phyloP scores from a whole-genome alignment of 2,888 invertebrate species.

The Synanthedon tipuliformis region DNA sequence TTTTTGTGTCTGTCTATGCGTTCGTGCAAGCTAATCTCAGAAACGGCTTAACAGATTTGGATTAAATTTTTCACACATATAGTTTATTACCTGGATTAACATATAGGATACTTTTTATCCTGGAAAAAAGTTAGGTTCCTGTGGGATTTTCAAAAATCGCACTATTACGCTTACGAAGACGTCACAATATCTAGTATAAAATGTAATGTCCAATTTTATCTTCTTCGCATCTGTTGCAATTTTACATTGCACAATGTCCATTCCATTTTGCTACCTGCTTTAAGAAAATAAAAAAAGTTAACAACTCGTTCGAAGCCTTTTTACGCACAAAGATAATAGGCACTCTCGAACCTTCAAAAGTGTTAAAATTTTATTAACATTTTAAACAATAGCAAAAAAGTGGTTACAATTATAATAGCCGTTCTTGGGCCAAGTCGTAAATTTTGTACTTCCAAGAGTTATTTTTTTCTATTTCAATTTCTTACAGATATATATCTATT shows the following conservation, averaged over 20 bases:
- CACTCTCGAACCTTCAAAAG: conserved; percentile 33
- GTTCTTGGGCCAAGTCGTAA: conserved; percentile 39
- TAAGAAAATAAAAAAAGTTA: conserved; percentile 9
- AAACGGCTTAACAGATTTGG: too few species aligned
- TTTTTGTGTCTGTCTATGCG: too few species aligned
- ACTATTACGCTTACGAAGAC: too few species aligned
- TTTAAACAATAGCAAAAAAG: conserved; percentile 45
- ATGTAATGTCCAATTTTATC: too few species aligned
- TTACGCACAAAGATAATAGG: conserved; percentile 35
- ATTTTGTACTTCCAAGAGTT: conserved; percentile 38
- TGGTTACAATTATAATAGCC: conserved; percentile 24
- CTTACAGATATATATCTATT: conserved; percentile 39
- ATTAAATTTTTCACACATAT: too few species aligned
- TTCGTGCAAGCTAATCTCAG: too few species aligned
- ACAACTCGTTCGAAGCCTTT: conserved; percentile 6
- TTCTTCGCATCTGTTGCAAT: not conserved
- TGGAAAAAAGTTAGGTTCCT: too few species aligned
- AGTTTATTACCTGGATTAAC: too few species aligned
- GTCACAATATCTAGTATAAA: too few species aligned
- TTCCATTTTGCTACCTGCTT: conserved; percentile 20
- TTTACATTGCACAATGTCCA: conserved; percentile 12
- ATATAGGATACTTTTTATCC: too few species aligned
- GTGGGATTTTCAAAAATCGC: too few species aligned
- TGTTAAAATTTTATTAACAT: conserved; percentile 57
- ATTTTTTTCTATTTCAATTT: conserved; percentile 47